phyloP scores from a whole-genome alignment of 2,797 vertebrate species.

The Cyprinella venusta region DNA sequence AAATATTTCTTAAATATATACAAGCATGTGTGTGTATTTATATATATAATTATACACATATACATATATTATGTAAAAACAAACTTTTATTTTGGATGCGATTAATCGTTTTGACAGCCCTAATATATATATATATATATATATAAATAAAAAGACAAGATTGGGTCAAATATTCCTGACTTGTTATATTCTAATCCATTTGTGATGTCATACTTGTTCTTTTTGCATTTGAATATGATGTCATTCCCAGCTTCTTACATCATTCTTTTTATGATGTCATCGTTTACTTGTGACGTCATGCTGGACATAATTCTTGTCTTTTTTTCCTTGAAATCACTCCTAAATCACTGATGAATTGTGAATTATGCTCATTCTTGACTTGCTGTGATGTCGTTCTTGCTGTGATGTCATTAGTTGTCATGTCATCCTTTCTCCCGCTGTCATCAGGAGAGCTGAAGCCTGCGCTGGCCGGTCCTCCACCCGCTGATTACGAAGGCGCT shows the following conservation, averaged over 20 bases:
- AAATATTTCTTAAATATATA: too few species aligned
- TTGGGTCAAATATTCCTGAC: too few species aligned
- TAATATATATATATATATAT: too few species aligned
- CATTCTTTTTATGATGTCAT: neutral
- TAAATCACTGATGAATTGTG: neutral
- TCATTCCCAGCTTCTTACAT: neutral
- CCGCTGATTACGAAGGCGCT: constrained; percentile 84
- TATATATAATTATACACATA: too few species aligned
- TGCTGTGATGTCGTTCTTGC: neutral
- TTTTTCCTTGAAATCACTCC: neutral
- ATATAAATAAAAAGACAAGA: too few species aligned
- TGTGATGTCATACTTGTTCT: neutral
- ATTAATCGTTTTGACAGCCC: too few species aligned
- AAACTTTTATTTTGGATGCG: too few species aligned
- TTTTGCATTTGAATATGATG: neutral
- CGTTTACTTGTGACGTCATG: neutral
- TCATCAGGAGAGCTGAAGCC: constrained; percentile 86
- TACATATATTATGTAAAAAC: too few species aligned
- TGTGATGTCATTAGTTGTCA: neutral
- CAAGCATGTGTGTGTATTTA: too few species aligned
- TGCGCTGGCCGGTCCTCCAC: constrained; percentile 79
- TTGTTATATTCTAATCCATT: neutral
- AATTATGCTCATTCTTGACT: neutral
- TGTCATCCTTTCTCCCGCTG: neutral
- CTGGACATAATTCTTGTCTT: too few species aligned